Evolutionary conservation across 2,113 vertebrate species (phyloP).

Genomic region (Colinus virginianus): DNA sequence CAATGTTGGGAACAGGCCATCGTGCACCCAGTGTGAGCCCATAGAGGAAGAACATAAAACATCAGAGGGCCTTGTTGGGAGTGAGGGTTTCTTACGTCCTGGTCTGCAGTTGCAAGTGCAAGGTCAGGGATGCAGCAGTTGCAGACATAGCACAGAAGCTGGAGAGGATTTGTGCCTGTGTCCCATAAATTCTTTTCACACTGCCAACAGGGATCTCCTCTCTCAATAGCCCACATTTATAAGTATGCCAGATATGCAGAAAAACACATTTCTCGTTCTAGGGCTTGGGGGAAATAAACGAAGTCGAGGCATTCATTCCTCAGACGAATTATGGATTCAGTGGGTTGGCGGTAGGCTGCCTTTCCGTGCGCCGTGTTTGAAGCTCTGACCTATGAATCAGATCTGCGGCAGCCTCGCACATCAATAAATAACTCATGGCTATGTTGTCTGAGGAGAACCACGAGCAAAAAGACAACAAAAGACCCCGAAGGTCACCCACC

Average conservation of each 20-base stretch:
- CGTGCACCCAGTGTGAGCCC: neutral
- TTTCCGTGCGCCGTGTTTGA: neutral
- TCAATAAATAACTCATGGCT: neutral
- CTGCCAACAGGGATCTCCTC: neutral
- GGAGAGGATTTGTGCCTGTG: neutral
- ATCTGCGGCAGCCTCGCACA: neutral
- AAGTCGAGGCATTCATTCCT: neutral
- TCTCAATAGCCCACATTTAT: neutral
- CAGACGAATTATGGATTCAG: neutral
- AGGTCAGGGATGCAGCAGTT: neutral
- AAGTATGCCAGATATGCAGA: neutral
- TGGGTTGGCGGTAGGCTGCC: neutral
- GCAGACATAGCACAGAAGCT: accelerated
- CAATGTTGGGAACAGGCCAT: neutral
- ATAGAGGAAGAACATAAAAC: neutral
- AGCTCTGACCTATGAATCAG: neutral
- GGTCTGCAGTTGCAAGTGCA: neutral
- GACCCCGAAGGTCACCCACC: neutral
- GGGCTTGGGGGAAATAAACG: neutral
- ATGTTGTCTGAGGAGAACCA: neutral
- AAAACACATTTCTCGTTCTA: neutral
- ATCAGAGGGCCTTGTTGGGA: neutral
- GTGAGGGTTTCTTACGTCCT: neutral
- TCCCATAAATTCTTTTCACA: neutral
- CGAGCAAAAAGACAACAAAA: neutral